Conservation (phyloP, 2,888 invertebrate genomes). For the Terebella lapidaria region DNA sequence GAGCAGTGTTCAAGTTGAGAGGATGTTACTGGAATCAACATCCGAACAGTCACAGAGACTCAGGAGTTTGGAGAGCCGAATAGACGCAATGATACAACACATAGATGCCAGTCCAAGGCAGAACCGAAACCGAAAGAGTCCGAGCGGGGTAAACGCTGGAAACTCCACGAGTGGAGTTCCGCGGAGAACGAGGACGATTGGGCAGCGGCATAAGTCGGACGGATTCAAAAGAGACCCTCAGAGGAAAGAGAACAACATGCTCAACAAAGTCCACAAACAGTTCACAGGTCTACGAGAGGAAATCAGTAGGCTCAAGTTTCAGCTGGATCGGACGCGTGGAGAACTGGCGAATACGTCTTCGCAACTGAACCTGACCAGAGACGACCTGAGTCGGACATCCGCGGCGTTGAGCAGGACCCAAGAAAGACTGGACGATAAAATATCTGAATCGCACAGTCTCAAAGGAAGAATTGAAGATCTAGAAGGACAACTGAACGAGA, state of each 20-base stretch:
- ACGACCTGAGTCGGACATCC: slow-evolving; percentile 4
- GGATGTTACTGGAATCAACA: slow-evolving; percentile 4
- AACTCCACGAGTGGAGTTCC: not conserved
- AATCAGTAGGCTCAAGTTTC: not conserved
- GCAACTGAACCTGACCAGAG: slow-evolving; percentile 12
- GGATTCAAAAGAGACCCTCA: not conserved
- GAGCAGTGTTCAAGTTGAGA: slow-evolving; percentile 75
- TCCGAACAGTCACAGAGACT: slow-evolving; percentile 11
- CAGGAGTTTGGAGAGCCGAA: slow-evolving; percentile 13
- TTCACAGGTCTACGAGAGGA: slow-evolving; percentile 15
- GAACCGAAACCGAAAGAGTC: not conserved
- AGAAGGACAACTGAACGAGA: slow-evolving; percentile 7
- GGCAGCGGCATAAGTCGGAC: not conserved
- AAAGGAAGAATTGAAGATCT: not conserved
- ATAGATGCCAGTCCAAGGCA: not conserved
- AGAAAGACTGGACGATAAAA: slow-evolving; percentile 1
- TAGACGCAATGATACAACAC: slow-evolving; percentile 8
- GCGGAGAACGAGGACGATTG: not conserved
- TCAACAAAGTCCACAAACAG: slow-evolving; percentile 16
- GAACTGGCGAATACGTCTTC: slow-evolving; percentile 5
- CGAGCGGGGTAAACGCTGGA: not conserved
- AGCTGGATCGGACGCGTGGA: slow-evolving; percentile 5
- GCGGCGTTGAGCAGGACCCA: slow-evolving; percentile 7
- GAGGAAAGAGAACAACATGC: slow-evolving; percentile 16
- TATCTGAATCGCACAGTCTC: not conserved